A percentile compares a stretch with the other conserved stretches of the same genome.
Evolutionary conservation across 2,113 vertebrate species (phyloP).

Genomic region (Gobius niger): DNA sequence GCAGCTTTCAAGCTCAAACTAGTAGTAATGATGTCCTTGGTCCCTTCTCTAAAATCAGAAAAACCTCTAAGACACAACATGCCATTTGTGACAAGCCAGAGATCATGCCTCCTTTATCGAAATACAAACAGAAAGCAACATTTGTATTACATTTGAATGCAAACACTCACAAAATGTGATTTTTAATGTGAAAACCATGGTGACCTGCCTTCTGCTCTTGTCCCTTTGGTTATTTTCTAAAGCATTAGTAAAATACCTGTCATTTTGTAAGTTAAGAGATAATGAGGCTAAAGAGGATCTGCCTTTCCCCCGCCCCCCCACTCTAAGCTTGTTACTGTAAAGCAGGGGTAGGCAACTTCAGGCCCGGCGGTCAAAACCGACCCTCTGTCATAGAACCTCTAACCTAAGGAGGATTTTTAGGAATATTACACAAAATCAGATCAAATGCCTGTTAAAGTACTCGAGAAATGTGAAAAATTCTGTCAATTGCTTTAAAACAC

Average conservation of each 20-base stretch:
- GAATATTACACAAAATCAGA: no score
- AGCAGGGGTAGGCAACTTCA: no score
- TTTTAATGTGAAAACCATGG: not conserved
- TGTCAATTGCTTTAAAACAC: no score
- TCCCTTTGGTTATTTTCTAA: not conserved
- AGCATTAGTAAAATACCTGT: conserved; percentile 11
- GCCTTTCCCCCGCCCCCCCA: not conserved
- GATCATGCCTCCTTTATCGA: not conserved
- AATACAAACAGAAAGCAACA: not conserved
- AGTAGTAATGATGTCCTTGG: conserved; percentile 20
- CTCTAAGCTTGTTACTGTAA: conserved; percentile 47
- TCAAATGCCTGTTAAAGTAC: no score
- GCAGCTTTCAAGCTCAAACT: conserved; percentile 3
- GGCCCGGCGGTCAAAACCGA: no score
- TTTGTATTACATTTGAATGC: not conserved
- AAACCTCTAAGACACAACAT: not conserved
- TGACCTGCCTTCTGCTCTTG: not conserved
- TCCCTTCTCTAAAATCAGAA: conserved; percentile 39
- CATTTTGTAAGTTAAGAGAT: conserved; percentile 7
- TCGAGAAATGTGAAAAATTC: no score
- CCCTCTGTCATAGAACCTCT: no score
- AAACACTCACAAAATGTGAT: no score
- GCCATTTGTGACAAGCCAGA: not conserved
- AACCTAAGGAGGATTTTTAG: no score
- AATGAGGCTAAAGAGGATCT: conserved; percentile 46